These are phyloP conservation scores for Oplegnathus fasciatus DNA, from an alignment of 2,113 vertebrate species.

Conservation along the genomic window DNA sequence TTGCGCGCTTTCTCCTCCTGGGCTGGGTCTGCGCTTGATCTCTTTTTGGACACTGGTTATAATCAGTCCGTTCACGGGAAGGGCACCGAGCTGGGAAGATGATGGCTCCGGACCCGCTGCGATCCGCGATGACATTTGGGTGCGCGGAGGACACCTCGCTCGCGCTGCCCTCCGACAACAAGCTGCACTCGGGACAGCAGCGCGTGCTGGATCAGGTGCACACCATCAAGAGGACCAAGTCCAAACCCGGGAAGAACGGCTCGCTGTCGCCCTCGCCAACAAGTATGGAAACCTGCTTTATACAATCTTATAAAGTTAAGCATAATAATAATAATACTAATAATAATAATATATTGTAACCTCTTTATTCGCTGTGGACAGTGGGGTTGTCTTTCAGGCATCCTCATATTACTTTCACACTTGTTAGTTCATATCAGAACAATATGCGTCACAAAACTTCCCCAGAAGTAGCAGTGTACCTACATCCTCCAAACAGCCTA, in stretches of 20 bases:
- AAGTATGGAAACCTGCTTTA: constrained; percentile 56
- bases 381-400: not conserved
- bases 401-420: too few relatives aligned
- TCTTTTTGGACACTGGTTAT: not conserved
- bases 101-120: constrained; percentile 76
- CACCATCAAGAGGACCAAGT: constrained; percentile 80
- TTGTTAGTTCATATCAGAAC: accelerated
- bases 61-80: not conserved
- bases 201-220: constrained; percentile 82
- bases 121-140: constrained; percentile 52
- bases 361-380: not conserved
- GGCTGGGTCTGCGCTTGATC: not conserved
- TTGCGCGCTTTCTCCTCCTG: not conserved
- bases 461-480: too few relatives aligned
- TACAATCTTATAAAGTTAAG: not conserved
- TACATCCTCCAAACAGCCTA: not conserved
- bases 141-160: constrained; percentile 83
- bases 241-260: constrained; percentile 54
- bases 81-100: constrained; percentile 47
- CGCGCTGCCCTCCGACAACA: constrained; percentile 79
- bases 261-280: constrained; percentile 42
- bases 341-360: not conserved
- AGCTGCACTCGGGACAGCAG: constrained; percentile 72
- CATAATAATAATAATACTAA: too few relatives aligned
- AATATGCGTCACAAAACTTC: not conserved